phyloP scores from a whole-genome alignment of 1,140 invertebrate species.

The Zaprionus kolodkinae region DNA sequence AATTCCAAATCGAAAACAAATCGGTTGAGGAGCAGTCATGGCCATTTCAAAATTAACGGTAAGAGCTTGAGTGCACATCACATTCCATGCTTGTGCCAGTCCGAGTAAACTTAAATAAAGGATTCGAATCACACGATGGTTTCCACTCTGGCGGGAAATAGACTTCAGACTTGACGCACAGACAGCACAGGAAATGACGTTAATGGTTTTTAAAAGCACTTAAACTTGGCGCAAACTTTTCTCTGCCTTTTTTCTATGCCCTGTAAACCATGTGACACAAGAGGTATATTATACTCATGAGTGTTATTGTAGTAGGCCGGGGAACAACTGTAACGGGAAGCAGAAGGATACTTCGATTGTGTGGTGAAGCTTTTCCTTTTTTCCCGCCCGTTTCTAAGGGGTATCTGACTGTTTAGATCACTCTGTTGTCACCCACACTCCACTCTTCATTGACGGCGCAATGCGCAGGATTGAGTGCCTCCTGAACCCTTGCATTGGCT shows the following conservation, averaged over 20 bases:
- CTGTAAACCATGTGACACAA: neutral
- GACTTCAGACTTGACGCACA: constrained; percentile 30
- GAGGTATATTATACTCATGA: neutral
- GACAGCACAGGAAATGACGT: constrained; percentile 68
- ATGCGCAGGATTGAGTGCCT: constrained; percentile 22
- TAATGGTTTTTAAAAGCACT: constrained; percentile 83
- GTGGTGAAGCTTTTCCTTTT: neutral
- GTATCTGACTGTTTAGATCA: neutral
- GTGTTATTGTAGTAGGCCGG: neutral
- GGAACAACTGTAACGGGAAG: neutral
- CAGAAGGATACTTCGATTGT: neutral
- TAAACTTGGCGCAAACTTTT: constrained; percentile 73
- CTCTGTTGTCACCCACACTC: neutral
- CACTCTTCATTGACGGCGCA: constrained; percentile 23
- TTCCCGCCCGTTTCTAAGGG: neutral
- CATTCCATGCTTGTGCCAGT: constrained; percentile 42
- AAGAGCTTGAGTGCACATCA: constrained; percentile 26
- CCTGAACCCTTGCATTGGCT: constrained; percentile 59
- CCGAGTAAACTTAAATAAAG: constrained; percentile 28
- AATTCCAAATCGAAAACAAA: neutral
- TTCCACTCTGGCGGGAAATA: neutral
- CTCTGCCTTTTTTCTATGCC: constrained; percentile 5
- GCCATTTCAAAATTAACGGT: constrained; percentile 48
- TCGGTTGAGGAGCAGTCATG: neutral
- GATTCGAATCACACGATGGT: constrained; percentile 5